Base-by-base conservation (phyloP, 2,888 invertebrate species). In the Rhamnusium bicolor region DNA sequence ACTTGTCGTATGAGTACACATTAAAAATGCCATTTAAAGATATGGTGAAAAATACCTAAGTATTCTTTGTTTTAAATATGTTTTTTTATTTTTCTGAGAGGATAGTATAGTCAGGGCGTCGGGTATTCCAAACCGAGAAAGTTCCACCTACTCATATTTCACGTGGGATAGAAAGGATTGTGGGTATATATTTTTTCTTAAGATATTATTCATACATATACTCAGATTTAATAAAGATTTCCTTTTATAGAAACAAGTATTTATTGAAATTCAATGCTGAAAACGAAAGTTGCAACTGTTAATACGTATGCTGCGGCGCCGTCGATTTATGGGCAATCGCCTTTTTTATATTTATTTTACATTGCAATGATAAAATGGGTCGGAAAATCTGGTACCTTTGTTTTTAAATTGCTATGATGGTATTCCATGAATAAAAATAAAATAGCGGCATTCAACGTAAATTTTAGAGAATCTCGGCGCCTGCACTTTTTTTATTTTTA, bases 61-160 rank as follows among this genome's bases (percentile, higher is more conserved):
- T 40, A n/a, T 40, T 4, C n/a, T 10, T 32, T 32, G 10, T 32
- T 6, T 29, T 29, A 6, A 10, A 8, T 1, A 32, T 32, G 8
- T 32, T 29, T 29, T 32, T 10, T 10, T 12, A 2, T 10, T 32
- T 32, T 32, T 5, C 12, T 10, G 2, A 10, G 32, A 8, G 8
- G 32, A 32, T 10, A 32, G 8, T 32, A 10, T 10, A 32, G 1
- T 32, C 8, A 32, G n/a, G n/a, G n/a, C n/a, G n/a, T n/a, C n/a
- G 12, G 12, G n/a, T 40, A 5, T 40, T 40, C 10, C 40, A 40
- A 40, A 10, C 40, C 40, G 16, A 51, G 14, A 51, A 51, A 51
- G 19, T 6, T 19, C 51, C 83, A 80, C 83, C 83, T 80, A 81
- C 82, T 74, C 76, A 54, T 60, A 79, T 81, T 81, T 80, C 81